Conservation (phyloP, 2,113 vertebrate species). For the Zosterops pallidus region DNA sequence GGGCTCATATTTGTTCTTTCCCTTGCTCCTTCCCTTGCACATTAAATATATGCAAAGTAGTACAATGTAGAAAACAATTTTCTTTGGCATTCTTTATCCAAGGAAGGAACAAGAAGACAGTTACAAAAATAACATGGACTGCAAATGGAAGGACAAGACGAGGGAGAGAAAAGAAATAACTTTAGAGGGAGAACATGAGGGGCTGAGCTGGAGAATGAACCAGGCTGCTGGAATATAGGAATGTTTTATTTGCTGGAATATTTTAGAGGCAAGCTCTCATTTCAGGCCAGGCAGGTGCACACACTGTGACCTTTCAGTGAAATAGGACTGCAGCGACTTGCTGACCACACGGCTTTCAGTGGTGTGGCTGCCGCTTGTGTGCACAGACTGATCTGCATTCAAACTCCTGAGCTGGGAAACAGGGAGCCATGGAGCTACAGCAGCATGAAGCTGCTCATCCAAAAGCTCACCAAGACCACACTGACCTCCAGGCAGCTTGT, state of each 20-base stretch:
- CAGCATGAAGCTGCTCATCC: neutral
- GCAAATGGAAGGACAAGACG: neutral
- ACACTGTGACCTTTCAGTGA: neutral
- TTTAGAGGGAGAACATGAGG: neutral
- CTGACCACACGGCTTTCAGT: accelerated
- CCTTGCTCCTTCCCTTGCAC: neutral
- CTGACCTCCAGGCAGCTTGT: neutral
- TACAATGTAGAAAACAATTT: neutral
- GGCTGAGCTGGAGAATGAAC: neutral
- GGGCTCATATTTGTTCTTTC: neutral
- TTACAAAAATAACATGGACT: neutral
- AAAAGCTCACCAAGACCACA: neutral
- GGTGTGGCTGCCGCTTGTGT: neutral
- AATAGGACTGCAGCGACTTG: neutral
- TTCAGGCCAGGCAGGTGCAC: neutral
- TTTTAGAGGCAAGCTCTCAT: neutral
- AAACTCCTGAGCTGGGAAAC: neutral
- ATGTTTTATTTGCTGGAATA: too few species aligned
- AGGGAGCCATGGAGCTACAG: neutral
- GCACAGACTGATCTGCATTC: neutral
- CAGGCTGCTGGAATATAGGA: neutral
- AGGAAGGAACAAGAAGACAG: neutral
- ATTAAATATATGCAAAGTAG: neutral
- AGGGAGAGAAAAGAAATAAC: neutral
- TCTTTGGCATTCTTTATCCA: neutral